Evolutionary conservation across 2,888 invertebrate species (phyloP).

Genomic region (Axea sp.): DNA sequence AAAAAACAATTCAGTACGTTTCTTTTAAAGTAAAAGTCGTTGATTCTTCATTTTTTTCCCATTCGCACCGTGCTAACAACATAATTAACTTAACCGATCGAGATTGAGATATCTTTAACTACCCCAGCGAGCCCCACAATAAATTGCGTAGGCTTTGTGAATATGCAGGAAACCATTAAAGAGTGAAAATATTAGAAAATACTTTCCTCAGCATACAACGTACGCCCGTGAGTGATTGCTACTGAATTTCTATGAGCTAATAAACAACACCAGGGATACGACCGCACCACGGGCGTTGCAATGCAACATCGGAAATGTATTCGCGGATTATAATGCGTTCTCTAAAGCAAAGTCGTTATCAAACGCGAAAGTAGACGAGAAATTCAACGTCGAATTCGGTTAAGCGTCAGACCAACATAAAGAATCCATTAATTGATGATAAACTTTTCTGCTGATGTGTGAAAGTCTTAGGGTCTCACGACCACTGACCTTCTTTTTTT

Average conservation of each 20-base stretch:
- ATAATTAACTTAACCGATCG: constrained; percentile 36
- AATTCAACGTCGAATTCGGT: constrained; percentile 27
- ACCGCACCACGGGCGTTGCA: constrained; percentile 1
- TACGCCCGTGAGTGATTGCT: constrained; percentile 31
- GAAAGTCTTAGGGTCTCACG: constrained; percentile 52
- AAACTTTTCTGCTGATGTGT: constrained; percentile 47
- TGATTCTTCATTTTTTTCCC: neutral
- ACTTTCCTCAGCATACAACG: constrained; percentile 21
- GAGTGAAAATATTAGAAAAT: constrained; percentile 52
- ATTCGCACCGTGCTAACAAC: constrained; percentile 6
- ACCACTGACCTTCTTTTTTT: constrained; percentile 53
- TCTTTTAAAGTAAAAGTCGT: too few relatives aligned
- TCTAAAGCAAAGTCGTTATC: constrained; percentile 10
- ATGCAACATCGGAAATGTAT: constrained; percentile 7
- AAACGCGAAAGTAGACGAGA: constrained; percentile 19
- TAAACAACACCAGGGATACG: constrained; percentile 33
- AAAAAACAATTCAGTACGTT: too few relatives aligned
- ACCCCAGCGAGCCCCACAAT: constrained; percentile 3
- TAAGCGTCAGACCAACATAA: constrained; percentile 16
- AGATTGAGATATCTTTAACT: constrained; percentile 12
- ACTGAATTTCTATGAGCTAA: constrained; percentile 39
- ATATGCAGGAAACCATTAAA: constrained; percentile 38
- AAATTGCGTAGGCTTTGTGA: constrained; percentile 23
- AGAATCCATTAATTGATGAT: constrained; percentile 50
- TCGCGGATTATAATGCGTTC: constrained; percentile 9